A percentile compares a stretch with the other conserved stretches of the same genome.
These are phyloP conservation scores for Protonemura montana DNA, from an alignment of 2,888 invertebrate species.

Conservation along the genomic window DNA sequence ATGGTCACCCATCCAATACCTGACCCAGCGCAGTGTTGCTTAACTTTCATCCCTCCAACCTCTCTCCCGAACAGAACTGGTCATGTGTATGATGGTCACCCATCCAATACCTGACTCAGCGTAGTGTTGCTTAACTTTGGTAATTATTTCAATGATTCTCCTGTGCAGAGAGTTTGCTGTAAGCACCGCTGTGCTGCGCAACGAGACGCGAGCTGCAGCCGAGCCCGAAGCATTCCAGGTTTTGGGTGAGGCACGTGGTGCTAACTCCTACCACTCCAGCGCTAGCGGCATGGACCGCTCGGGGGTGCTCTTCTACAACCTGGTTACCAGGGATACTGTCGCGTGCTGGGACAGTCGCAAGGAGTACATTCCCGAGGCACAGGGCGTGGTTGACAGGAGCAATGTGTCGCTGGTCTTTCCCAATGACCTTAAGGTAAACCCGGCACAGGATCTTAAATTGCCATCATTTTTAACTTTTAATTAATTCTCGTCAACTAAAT, in stretches of 20 bases:
- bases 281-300: conserved; percentile 75
- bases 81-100: too few relatives aligned
- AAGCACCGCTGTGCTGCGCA: conserved; percentile 69
- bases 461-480: too few relatives aligned
- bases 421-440: conserved; percentile 77
- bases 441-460: too few relatives aligned
- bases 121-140: too few relatives aligned
- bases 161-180: conserved; percentile 72
- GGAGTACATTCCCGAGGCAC: conserved; percentile 55
- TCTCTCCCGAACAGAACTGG: too few relatives aligned
- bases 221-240: conserved; percentile 56
- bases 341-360: conserved; percentile 75
- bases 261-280: conserved; percentile 66
- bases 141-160: too few relatives aligned
- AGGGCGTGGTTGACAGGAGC: conserved; percentile 69
- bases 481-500: too few relatives aligned
- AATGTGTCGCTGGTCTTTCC: conserved; percentile 76
- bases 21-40: too few relatives aligned
- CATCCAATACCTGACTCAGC: too few relatives aligned
- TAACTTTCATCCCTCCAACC: too few relatives aligned
- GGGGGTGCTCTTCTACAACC: conserved; percentile 78
- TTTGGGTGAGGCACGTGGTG: conserved; percentile 52
- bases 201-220: conserved; percentile 61
- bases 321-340: conserved; percentile 77
- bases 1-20: too few relatives aligned